Percentiles rank a stretch among this genome's conserved stretches.
Conservation (phyloP, 2,888 invertebrate genomes). For the Bellardia pandia region DNA sequence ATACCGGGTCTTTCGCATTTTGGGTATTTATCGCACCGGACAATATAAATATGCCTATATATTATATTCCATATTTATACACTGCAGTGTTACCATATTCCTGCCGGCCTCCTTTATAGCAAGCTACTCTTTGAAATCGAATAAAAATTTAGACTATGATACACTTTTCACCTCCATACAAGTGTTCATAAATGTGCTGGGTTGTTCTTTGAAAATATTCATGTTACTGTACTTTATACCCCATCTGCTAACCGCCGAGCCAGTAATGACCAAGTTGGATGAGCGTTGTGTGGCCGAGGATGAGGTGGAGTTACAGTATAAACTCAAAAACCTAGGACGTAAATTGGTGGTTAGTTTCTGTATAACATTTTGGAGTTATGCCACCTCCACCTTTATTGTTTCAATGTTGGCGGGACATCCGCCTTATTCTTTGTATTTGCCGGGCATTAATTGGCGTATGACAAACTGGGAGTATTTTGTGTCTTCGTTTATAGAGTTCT, state of each 20-base stretch:
- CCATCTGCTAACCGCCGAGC: constrained; percentile 57
- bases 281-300: constrained; percentile 67
- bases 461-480: constrained; percentile 69
- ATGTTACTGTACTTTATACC: constrained; percentile 72
- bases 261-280: constrained; percentile 72
- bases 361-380: constrained; percentile 72
- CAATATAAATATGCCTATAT: constrained; percentile 3
- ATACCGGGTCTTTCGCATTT: not conserved
- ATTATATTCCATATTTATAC: not conserved
- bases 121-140: not conserved
- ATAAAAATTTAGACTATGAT: constrained; percentile 68
- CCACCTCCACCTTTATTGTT: constrained; percentile 21
- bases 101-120: constrained; percentile 40
- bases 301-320: constrained; percentile 27
- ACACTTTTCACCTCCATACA: constrained; percentile 73
- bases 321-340: constrained; percentile 18
- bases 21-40: not conserved
- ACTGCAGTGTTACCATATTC: constrained; percentile 60
- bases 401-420: constrained; percentile 57
- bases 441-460: constrained; percentile 68
- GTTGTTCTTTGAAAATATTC: constrained; percentile 72
- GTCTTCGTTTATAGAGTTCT: constrained; percentile 66
- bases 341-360: constrained; percentile 67
- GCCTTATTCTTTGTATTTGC: constrained; percentile 69
- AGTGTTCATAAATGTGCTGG: constrained; percentile 73